Base-by-base conservation (phyloP, 2,888 invertebrate genomes). In the Creontiades dilutus region DNA sequence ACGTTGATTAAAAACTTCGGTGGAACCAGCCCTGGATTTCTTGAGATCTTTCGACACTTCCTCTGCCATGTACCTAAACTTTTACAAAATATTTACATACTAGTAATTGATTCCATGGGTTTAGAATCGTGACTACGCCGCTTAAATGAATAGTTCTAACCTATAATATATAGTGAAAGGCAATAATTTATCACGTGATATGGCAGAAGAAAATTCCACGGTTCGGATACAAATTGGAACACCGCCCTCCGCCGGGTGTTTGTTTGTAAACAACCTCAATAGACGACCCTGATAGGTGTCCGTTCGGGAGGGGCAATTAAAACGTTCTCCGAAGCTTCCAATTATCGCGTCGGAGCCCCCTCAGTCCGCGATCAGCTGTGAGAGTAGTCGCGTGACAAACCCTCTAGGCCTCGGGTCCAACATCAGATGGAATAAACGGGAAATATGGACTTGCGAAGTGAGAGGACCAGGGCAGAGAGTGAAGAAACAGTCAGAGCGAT, bases 221-320 rank as follows among this genome's bases (percentile, higher is more conserved):
- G n/a, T 4, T 27, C 46, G 46, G 46, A 78, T 46, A 47, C 78
- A 78, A 78, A 78, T 78, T 78, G 14, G 78, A 78, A 78, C 78
- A 76, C 78, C 46, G 47, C 16, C 78, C 19, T 78, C 78, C 46
- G 16, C 37, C 19, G 19, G 28, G 46, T n/a, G 78, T 46, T 78
- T 78, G 78, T 78, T 78, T 78, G 78, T 78, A 78, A 78, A 78
- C 78, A 78, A 78, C 78, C 78, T 46, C 78, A 37, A 78, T 78
- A 47, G 78, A 78, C 37, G 16, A n/a, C 47, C 46, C 19, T 16
- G 78, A 78, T 78, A 78, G 78, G 78, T 78, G 78, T 78, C 78
- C 78, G 46, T 78, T 78, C 46, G 46, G 78, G 68, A 68, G 68
- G 47, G 78, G 46, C 78, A 78, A 78, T 78, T 78, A 78, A 47